Base-by-base conservation (phyloP, 2,113 vertebrate species). In the Stercorarius parasiticus region DNA sequence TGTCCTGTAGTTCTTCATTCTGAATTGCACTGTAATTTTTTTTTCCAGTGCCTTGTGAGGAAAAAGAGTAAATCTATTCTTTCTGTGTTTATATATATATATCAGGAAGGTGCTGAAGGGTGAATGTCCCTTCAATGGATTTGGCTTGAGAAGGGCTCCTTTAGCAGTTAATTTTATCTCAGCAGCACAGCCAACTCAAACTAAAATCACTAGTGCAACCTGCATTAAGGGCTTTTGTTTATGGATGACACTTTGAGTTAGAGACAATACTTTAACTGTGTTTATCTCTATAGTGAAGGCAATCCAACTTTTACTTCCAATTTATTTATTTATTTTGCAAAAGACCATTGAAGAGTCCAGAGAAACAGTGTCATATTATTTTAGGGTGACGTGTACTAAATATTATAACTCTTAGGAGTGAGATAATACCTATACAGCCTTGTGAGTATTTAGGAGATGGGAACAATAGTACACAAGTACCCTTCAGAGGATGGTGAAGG, bases 331-430 rank as follows among this genome's bases (percentile, higher is more conserved):
- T 62, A 40, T 73, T 78, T 86, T 47, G 8, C 17, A 42, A 49
- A 43, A 67, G 6, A 10, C 2, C 1, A 0, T 50, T 73, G 34
- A 83, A 26, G 11, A 62, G 34, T 10, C 30, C 10, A 2, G 53
- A 74, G 17, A 71, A 21, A 43, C 29, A 58, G 29, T 38, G 25
- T 4, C 23, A 77, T 56, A 23, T 43, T 53, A 55, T 58, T 96
- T 70, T 81, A 62, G 15, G 45, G 25, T 56, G 34, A 56, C n/a
- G 18, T 5, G 4, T 64, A 27, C 26, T 67, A 85, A 47, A 27
- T 61, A 43, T 34, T 52, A 18, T 27, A 77, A 34, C 13, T 13
- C 20, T 38, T 70, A 62, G 0, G 2, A 80, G 7, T 53, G 27
- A 88, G 11, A 66, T 78, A 73, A 74, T 64, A 61, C 4, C 3